A percentile compares a stretch with the other conserved stretches of the same genome.
Evolutionary conservation across 1,140 invertebrate species (phyloP).

Genomic region (Chironomus striatipennis): DNA sequence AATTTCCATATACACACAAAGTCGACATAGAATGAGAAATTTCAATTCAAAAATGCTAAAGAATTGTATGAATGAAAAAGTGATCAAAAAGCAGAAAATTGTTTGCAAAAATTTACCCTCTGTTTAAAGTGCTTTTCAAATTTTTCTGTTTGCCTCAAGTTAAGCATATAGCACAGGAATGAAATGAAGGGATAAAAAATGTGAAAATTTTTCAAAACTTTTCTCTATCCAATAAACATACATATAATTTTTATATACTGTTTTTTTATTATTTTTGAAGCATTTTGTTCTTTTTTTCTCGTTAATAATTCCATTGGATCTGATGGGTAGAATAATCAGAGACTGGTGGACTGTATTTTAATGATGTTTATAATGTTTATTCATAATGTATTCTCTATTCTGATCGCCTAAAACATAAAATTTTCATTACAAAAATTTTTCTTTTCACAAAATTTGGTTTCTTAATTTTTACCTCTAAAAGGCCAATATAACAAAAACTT

Average conservation of each 20-base stretch:
- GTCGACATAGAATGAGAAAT: not conserved
- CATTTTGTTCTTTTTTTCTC: not conserved
- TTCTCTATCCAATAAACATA: not conserved
- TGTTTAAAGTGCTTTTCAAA: not conserved
- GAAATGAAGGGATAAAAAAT: not conserved
- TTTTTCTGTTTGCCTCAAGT: not conserved
- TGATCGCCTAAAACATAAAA: no score
- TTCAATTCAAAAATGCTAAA: slow-evolving; percentile 9
- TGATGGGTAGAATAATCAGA: no score
- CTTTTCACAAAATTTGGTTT: no score
- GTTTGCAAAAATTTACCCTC: not conserved
- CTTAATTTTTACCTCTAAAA: no score
- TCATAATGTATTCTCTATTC: no score
- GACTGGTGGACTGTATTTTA: no score
- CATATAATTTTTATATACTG: not conserved
- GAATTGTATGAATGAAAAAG: not conserved
- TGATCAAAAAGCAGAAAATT: slow-evolving; percentile 20
- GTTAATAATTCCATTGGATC: no score
- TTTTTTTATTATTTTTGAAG: not conserved
- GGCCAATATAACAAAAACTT: no score
- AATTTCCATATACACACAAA: not conserved
- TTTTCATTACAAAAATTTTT: no score
- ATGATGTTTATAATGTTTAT: no score
- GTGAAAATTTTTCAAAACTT: not conserved
- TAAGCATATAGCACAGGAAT: not conserved